phyloP scores from a whole-genome alignment of 2,888 invertebrate species.

The Chirona hameri region DNA sequence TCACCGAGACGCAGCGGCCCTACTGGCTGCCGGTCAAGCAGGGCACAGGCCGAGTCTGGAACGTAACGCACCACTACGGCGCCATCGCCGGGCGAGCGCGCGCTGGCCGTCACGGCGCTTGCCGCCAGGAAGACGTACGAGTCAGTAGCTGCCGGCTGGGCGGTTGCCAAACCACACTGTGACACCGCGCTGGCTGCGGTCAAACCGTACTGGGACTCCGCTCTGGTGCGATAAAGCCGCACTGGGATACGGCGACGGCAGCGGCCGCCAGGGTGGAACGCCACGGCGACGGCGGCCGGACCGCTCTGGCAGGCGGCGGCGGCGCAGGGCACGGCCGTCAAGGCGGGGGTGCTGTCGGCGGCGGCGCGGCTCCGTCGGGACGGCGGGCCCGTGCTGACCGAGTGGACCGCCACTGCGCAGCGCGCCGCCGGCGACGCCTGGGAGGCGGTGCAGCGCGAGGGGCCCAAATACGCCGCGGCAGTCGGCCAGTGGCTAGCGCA shows the following conservation, averaged over 20 bases:
- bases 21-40: slow-evolving; percentile 1
- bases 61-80: neutral
- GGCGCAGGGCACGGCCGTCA: neutral
- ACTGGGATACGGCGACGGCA: neutral
- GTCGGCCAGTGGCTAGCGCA: neutral
- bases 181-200: neutral
- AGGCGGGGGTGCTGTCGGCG: slow-evolving; percentile 22
- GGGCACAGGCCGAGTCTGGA: neutral
- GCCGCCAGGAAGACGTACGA: neutral
- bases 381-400: neutral
- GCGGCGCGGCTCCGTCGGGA: neutral
- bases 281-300: neutral
- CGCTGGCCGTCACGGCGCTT: neutral
- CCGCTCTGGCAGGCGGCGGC: slow-evolving; percentile 6
- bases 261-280: neutral
- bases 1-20: neutral
- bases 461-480: neutral
- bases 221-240: neutral
- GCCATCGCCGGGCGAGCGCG: neutral
- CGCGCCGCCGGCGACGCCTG: slow-evolving; percentile 5
- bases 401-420: neutral
- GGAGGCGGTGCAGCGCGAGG: neutral
- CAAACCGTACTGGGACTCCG: neutral
- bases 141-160: neutral
- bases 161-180: neutral